A percentile compares a stretch with the other conserved stretches of the same genome.
phyloP scores from a whole-genome alignment of 2,888 invertebrate genomes.

The Drosophila recens region DNA sequence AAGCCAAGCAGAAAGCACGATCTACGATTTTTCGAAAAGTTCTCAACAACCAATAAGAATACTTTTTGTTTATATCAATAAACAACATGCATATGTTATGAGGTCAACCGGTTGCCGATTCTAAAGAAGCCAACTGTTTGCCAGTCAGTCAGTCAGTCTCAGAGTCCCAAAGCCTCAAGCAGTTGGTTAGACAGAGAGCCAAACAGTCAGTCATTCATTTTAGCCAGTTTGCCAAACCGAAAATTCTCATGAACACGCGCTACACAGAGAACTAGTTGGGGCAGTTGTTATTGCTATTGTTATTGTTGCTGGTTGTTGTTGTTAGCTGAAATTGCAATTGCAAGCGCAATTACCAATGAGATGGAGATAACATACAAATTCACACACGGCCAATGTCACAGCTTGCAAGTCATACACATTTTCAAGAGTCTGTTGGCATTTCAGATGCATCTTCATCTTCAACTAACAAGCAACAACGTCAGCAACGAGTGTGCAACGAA shows the following conservation, averaged over 20 bases:
- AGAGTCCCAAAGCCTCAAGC: constrained; percentile 12
- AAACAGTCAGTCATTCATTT: constrained; percentile 4
- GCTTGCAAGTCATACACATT: constrained; percentile 20
- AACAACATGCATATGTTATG: constrained; percentile 69
- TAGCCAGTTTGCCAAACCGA: constrained; percentile 23
- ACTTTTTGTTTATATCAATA: constrained; percentile 54
- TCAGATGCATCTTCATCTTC: constrained; percentile 23
- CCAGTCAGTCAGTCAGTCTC: constrained; percentile 4
- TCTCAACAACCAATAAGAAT: constrained; percentile 57
- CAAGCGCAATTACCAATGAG: constrained; percentile 40
- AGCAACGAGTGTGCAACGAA: constrained; percentile 9
- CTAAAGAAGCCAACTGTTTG: constrained; percentile 42
- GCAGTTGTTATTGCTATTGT: constrained; percentile 12
- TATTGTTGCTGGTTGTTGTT: not conserved
- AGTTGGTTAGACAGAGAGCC: constrained; percentile 4
- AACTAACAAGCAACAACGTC: not conserved
- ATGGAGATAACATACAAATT: constrained; percentile 18
- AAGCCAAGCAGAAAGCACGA: constrained; percentile 41
- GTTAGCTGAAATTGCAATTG: constrained; percentile 23
- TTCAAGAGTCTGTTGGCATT: constrained; percentile 19
- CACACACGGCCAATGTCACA: constrained; percentile 48
- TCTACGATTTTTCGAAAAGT: constrained; percentile 12
- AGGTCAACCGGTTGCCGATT: constrained; percentile 76
- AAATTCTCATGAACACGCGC: constrained; percentile 26
- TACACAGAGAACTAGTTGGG: constrained; percentile 21